phyloP scores from a whole-genome alignment of 2,797 vertebrate genomes.

The Cygnus olor region DNA sequence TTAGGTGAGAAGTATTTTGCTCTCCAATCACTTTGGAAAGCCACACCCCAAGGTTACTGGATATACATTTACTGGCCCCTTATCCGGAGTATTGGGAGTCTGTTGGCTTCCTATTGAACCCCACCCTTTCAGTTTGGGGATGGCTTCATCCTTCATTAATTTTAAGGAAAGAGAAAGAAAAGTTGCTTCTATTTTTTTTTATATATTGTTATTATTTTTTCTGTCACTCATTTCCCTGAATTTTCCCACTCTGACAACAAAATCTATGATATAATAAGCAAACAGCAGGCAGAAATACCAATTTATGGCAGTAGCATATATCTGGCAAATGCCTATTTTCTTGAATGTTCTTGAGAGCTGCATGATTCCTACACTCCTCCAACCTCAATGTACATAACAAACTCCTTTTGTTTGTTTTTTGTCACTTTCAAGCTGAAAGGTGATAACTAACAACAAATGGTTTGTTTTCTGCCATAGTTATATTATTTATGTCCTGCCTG shows the following conservation, averaged over 20 bases:
- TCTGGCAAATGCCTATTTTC: constrained; percentile 15
- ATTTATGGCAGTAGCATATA: constrained; percentile 27
- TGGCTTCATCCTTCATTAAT: background rate
- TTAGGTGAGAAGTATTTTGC: background rate
- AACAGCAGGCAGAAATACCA: constrained; percentile 37
- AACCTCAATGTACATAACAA: constrained; percentile 39
- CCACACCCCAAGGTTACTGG: background rate
- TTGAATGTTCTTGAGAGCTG: constrained; percentile 10
- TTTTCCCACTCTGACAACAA: constrained; percentile 5
- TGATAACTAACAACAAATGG: constrained; percentile 39
- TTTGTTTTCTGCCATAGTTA: constrained; percentile 3
- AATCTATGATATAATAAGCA: background rate
- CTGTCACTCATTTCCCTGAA: background rate
- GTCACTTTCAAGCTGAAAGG: constrained; percentile 20
- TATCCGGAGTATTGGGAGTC: background rate
- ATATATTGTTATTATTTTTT: background rate
- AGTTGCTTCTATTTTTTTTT: no score
- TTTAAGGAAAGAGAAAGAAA: background rate
- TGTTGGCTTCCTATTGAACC: background rate
- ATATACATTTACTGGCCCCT: rapidly evolving
- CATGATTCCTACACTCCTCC: background rate
- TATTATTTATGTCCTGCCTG: constrained; percentile 4
- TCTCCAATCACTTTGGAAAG: background rate
- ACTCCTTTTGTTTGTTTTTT: constrained; percentile 50
- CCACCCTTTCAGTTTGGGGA: background rate